Conservation (phyloP, 1,140 invertebrate genomes). For the Hylaeus anthracinus region DNA sequence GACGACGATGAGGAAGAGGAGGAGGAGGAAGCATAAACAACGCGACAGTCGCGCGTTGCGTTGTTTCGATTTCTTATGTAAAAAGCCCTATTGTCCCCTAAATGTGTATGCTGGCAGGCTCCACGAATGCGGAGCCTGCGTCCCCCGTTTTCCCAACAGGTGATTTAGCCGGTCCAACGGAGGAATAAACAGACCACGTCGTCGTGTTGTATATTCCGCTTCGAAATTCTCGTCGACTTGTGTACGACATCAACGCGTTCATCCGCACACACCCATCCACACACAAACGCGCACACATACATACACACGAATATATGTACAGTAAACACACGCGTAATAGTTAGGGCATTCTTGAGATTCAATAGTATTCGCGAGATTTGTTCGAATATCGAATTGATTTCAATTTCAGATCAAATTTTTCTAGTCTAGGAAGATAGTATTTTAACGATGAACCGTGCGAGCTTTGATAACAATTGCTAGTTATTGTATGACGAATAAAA, state of each 20-base stretch:
- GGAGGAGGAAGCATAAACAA: slow-evolving; percentile 71
- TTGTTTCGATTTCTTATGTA: slow-evolving; percentile 47
- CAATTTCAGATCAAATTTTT: slow-evolving; percentile 1
- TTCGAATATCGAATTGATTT: slow-evolving; percentile 2
- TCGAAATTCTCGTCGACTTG: slow-evolving; percentile 26
- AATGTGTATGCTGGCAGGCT: slow-evolving; percentile 61
- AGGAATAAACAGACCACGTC: slow-evolving; percentile 1
- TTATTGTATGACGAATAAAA: slow-evolving; percentile 60
- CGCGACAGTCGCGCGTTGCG: slow-evolving; percentile 2
- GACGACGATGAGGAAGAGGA: slow-evolving; percentile 91
- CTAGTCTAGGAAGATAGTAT: slow-evolving; percentile 1
- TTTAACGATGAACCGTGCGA: slow-evolving; percentile 15
- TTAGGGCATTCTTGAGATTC: slow-evolving; percentile 12
- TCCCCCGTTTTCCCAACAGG: slow-evolving; percentile 32
- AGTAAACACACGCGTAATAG: neutral
- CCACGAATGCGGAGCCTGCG: slow-evolving; percentile 62
- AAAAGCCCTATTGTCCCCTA: slow-evolving; percentile 35
- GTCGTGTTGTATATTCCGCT: slow-evolving; percentile 5
- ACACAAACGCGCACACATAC: neutral
- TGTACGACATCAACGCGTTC: neutral
- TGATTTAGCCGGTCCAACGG: slow-evolving; percentile 38
- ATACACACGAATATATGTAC: slow-evolving; percentile 16
- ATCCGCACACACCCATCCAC: neutral
- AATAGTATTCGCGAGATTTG: slow-evolving; percentile 3
- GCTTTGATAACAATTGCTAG: slow-evolving; percentile 34